Evolutionary conservation across 2,888 invertebrate species (phyloP).

Genomic region (Drosophila mulleri): DNA sequence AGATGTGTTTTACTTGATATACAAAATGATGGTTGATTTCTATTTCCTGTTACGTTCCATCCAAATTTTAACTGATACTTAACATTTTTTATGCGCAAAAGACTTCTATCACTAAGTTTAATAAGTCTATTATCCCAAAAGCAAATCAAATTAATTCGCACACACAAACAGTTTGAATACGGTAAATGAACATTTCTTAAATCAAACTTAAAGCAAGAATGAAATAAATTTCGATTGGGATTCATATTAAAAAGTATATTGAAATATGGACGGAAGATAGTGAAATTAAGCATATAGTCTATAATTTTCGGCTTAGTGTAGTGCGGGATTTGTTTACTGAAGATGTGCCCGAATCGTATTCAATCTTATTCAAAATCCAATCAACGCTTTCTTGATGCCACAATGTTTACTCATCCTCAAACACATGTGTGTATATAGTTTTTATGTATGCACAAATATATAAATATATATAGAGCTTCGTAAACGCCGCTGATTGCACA

Average conservation of each 20-base stretch:
- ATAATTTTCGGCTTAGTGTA: conserved; percentile 30
- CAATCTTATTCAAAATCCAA: conserved; percentile 64
- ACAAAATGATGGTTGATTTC: background rate
- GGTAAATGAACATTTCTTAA: conserved; percentile 35
- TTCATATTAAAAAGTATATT: background rate
- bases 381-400: conserved; percentile 60
- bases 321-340: conserved; percentile 29
- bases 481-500: conserved; percentile 69
- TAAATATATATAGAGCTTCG: conserved; percentile 42
- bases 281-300: background rate
- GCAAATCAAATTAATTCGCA: background rate
- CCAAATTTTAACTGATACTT: background rate
- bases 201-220: conserved; percentile 11
- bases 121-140: background rate
- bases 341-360: conserved; percentile 33
- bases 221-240: background rate
- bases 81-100: background rate
- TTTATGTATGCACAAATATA: background rate
- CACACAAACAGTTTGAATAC: conserved; percentile 10
- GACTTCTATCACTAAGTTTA: background rate
- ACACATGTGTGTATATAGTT: conserved; percentile 18
- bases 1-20: too few species aligned
- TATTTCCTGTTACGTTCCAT: background rate
- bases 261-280: background rate
- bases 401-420: conserved; percentile 35